A percentile compares a stretch with the other conserved stretches of the same genome.
Evolutionary conservation across 2,888 invertebrate genomes (phyloP).

Genomic region (Scaptodrosophila latifasciaeformis): DNA sequence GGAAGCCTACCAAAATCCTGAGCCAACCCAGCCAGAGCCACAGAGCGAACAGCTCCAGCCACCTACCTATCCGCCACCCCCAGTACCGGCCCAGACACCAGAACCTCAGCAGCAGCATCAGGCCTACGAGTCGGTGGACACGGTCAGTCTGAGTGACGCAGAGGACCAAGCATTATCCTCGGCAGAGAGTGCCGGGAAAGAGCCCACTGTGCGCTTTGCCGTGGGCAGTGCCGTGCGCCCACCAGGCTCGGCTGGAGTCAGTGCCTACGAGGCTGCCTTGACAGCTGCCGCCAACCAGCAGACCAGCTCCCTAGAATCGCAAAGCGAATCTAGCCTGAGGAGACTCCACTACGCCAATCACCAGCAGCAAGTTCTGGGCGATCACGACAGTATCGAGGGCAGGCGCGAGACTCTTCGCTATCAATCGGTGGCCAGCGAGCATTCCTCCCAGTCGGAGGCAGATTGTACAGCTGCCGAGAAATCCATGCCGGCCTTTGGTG

Average conservation of each 20-base stretch:
- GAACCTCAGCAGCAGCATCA: slow-evolving; percentile 23
- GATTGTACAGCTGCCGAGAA: slow-evolving; percentile 74
- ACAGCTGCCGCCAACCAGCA: slow-evolving; percentile 39
- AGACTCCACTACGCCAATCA: slow-evolving; percentile 77
- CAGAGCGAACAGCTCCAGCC: slow-evolving; percentile 14
- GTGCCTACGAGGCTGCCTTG: slow-evolving; percentile 37
- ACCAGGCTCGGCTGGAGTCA: slow-evolving; percentile 11
- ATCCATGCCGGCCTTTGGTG: slow-evolving; percentile 76
- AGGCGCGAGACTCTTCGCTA: slow-evolving; percentile 59
- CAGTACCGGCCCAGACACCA: slow-evolving; percentile 13
- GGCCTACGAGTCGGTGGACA: slow-evolving; percentile 28
- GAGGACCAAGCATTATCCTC: slow-evolving; percentile 56
- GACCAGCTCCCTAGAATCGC: slow-evolving; percentile 58
- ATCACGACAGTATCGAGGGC: slow-evolving; percentile 77
- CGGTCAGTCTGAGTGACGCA: slow-evolving; percentile 40
- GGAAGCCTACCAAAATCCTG: slow-evolving; percentile 14
- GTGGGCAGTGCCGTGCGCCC: slow-evolving; percentile 73
- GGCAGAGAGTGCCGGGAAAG: slow-evolving; percentile 60
- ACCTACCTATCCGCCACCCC: slow-evolving; percentile 20
- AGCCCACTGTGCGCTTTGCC: slow-evolving; percentile 59
- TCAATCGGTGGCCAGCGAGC: slow-evolving; percentile 72
- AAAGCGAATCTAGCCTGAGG: slow-evolving; percentile 75
- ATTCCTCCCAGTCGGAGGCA: slow-evolving; percentile 75
- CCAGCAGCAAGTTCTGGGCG: slow-evolving; percentile 77
- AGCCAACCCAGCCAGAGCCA: slow-evolving; percentile 4